These are phyloP conservation scores for Denticeps clupeoides DNA, from an alignment of 2,797 vertebrate genomes.

Conservation along the genomic window DNA sequence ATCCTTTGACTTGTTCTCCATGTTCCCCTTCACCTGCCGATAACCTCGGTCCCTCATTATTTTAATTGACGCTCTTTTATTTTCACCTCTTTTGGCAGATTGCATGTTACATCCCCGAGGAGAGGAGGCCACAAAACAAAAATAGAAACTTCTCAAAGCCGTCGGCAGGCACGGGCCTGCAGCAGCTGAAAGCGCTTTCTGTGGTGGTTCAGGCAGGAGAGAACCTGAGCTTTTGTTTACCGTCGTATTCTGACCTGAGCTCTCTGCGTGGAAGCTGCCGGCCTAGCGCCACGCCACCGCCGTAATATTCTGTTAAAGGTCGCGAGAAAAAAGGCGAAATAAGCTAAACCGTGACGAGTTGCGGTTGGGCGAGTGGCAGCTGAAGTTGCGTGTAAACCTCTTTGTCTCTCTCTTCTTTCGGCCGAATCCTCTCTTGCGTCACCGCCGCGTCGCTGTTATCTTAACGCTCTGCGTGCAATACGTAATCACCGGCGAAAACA, in stretches of 20 bases:
- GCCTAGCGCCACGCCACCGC: no score
- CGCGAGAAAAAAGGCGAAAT: slow-evolving; percentile 29
- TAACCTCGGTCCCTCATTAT: slow-evolving; percentile 14
- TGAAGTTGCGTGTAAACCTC: slow-evolving; percentile 31
- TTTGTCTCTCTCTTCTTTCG: slow-evolving; percentile 32
- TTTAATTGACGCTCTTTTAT: slow-evolving; percentile 20
- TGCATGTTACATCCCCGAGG: slow-evolving; percentile 18
- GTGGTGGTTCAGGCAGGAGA: slow-evolving; percentile 20
- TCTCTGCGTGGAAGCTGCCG: no score
- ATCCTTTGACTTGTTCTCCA: slow-evolving; percentile 4
- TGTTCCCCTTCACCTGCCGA: slow-evolving; percentile 8
- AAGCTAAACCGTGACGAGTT: no score
- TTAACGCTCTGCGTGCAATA: slow-evolving; percentile 15
- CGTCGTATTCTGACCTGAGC: slow-evolving; percentile 10
- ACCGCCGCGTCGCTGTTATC: slow-evolving; percentile 23
- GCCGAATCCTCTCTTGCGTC: slow-evolving; percentile 11
- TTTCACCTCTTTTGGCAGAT: slow-evolving; percentile 23
- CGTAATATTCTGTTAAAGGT: no score
- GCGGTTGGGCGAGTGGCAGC: no score
- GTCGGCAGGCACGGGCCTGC: slow-evolving; percentile 30
- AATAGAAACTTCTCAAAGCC: slow-evolving; percentile 39
- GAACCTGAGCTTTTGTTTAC: slow-evolving; percentile 25
- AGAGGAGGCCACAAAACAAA: slow-evolving; percentile 27
- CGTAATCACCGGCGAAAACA: slow-evolving; percentile 34
- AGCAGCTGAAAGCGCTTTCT: slow-evolving; percentile 10